Base-by-base conservation (phyloP, 1,140 invertebrate genomes). In the Saccostrea cuccullata region DNA sequence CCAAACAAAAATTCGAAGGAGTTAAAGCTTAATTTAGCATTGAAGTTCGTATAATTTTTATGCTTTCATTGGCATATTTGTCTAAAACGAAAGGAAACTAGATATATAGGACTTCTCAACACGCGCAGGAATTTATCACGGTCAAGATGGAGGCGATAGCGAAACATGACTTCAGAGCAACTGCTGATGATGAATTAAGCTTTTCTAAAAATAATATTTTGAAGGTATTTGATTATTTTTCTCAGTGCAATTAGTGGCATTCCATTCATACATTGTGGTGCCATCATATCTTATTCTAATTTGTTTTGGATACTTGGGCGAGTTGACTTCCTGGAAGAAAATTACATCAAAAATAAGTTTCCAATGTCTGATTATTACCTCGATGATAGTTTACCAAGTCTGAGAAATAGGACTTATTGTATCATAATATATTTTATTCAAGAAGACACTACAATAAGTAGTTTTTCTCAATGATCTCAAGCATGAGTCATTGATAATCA, bases 141-240 rank as follows among this genome's bases (percentile, higher is more conserved):
- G 55, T 55, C 82, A 94, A 92, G 93, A 99, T 99, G 99, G 99
- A 99, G 96, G 99, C 99, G 93, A 96, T 97, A 96, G 98, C 98
- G 91, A 99, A 99, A 96, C 98, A 99, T 96, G 98, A 99, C 96
- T 99, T 99, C 96, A 98, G 97, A 94, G 98, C 99, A 89, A 99
- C 98, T 90, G 98, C 98, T 92, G 98, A 98, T 94, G 99, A 99
- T 96, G 99, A 99, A 96, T 97, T 99, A 89, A 99, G 98, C 96
- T 99, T 99, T 96, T 97, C 97, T 93, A 98, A 98, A 96, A 97
- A 97, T 94, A 97, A 98, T 95, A 96, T 99, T 91, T 96, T 99
- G 83, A 99, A 99, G 97, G 98, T 99, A 84, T 56, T 23, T 36
- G 9, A 17, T 30, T 55, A 55, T 84, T 55, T 56, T 23, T n/a